Evolutionary conservation across 2,113 vertebrate species (phyloP), one percentile per base, ranked within the genome.

Genomic region (Oncorhynchus keta): DNA sequence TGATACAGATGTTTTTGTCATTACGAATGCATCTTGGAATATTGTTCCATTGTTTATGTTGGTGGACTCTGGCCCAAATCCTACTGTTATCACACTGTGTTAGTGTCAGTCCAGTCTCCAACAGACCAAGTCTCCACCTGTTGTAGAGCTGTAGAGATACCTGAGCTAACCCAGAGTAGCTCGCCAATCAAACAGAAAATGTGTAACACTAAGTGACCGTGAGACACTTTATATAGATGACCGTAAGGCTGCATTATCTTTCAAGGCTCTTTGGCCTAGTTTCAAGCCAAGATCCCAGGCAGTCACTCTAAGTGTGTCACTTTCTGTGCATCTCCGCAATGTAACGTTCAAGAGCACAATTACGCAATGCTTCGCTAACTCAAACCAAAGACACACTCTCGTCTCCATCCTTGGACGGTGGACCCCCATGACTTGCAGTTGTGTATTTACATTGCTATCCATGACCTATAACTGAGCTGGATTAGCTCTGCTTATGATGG

Each of bases 91-190:
- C 68, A 76, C 76, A 39, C 30, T 75, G 57, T 67, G 65, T 62
- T 65, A 48, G 30, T 72, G 13, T 76, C 35, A 45, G 12, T 18
- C 59, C 5, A 5, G 51, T 55, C 59, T 24, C 13, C 13, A 76
- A 78, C 76, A 74, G 70, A 57, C 79, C 77, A 76, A 55, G 70
- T 16, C 66, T 74, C 86, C 81, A 85, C 28, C 13, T 79, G 80
- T 45, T 45, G 8, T 11, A 45, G 9, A 45, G 39, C 70, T 73
- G 81, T 71, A 45, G 48, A 77, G 48, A 79, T 68, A 57, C 35
- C 26, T 74, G 83, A 77, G 77, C 76, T 83, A 72, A 59, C 68
- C 57, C 12, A 57, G 39, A 61, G 65, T 59, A 64, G 70, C n/a
- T 74, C 66, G 73, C 35, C 32, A 30, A 73, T 81, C 51, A 45